These are phyloP conservation scores for Cheilosia urbana DNA, from an alignment of 2,888 invertebrate species.

Conservation along the genomic window DNA sequence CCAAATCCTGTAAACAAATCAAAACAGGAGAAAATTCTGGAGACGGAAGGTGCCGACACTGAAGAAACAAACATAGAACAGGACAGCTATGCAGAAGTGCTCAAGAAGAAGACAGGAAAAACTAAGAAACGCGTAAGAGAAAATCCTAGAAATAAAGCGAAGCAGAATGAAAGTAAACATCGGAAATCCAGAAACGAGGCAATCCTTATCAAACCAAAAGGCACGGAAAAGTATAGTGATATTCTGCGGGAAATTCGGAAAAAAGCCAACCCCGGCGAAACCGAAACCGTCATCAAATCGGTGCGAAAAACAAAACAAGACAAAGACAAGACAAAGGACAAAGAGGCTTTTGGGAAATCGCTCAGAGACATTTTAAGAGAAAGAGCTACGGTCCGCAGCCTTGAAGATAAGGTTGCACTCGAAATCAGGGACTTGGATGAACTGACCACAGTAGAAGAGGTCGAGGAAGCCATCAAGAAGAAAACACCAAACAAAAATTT, in stretches of 20 bases:
- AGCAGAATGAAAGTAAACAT: neutral
- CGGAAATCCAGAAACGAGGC: neutral
- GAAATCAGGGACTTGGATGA: constrained; percentile 42
- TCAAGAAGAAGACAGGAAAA: neutral
- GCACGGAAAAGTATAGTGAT: neutral
- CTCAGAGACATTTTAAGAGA: constrained; percentile 8
- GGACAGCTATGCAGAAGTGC: neutral
- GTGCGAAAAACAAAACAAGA: no score
- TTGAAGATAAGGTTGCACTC: constrained; percentile 4
- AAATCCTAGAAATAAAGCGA: neutral
- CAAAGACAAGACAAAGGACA: neutral
- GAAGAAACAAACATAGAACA: neutral
- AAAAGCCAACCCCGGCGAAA: neutral
- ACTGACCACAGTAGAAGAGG: constrained; percentile 27
- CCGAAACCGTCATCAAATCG: neutral
- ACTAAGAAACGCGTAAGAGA: neutral
- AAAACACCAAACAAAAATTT: neutral
- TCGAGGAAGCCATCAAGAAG: constrained; percentile 1
- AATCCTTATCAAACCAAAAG: neutral
- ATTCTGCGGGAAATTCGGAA: constrained; percentile 12
- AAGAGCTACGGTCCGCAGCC: neutral
- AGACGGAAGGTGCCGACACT: neutral
- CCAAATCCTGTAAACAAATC: neutral
- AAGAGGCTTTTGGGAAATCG: neutral
- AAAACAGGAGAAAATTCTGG: neutral